Base-by-base conservation (phyloP, 1,140 invertebrate species). In the Zelostemma sp. region DNA sequence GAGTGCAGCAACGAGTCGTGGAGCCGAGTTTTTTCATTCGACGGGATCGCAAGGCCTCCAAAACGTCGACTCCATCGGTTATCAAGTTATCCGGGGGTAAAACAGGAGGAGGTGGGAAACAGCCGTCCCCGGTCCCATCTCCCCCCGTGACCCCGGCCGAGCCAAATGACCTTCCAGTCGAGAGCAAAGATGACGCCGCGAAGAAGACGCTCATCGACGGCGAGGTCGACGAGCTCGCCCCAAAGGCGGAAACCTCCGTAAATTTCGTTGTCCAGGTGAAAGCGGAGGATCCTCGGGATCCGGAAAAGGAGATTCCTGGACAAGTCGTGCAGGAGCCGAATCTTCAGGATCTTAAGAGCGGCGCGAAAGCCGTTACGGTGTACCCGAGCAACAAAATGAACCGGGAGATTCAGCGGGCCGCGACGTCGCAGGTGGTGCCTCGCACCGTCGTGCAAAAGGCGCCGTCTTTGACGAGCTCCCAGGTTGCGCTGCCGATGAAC, bases 11-110 rank as follows among this genome's bases (percentile, higher is more conserved):
- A 33, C 8, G 38, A 21, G 11, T 9, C 35, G 19, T 60, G 28
- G 18, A 15, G 18, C 15, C 25, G 59, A 61, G n/a, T 49, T 74
- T 79, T 77, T 63, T 8, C 60, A 65, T 19, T 72, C 68, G 64
- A 54, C 68, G 79, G 69, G 61, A 69, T 43, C 46, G 54, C 49
- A 82, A 78, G 75, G 75, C 82, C 75, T 80, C 68, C 82, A 85
- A 85, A 75, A 85, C 83, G 83, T 84, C 82, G 82, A 84, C 74
- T 63, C 78, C 80, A 33, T 82, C 82, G 73, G 82, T 82, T 66
- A 84, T 80, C 55, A 81, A 84, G 78, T 80, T 80, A 80, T 78
- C 79, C 70, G 82, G 82, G 79, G 81, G 80, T 80, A 82, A 82
- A 68, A 75, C 77, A 72, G 79, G 75, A 71, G 80, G 77, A 53